Evolutionary conservation across 2,113 vertebrate species (phyloP).

Genomic region (Thamnophis sirtalis): DNA sequence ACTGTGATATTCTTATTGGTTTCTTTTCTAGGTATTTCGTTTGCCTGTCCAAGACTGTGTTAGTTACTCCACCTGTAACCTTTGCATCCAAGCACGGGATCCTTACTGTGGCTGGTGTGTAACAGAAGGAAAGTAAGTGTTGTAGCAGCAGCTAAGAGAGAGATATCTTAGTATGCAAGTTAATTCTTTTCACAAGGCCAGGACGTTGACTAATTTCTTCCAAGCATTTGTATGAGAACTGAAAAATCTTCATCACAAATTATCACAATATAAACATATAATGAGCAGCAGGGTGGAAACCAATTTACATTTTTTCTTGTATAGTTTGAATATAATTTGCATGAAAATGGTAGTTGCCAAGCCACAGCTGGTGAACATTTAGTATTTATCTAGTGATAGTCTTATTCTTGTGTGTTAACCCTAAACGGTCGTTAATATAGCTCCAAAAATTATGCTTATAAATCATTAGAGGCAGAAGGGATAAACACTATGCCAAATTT

Average conservation of each 20-base stretch:
- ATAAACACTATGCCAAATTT: not conserved
- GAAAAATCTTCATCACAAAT: conserved; percentile 22
- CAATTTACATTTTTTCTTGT: conserved; percentile 25
- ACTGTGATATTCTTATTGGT: not conserved
- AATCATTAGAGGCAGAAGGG: not conserved
- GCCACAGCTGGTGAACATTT: conserved; percentile 26
- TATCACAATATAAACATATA: conserved; percentile 15
- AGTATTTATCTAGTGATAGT: conserved; percentile 17
- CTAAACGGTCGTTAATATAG: conserved; percentile 2
- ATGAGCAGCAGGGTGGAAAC: conserved; percentile 16
- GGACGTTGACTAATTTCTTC: not conserved
- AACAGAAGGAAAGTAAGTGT: conserved; percentile 79
- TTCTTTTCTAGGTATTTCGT: conserved; percentile 65
- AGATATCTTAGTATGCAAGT: accelerated
- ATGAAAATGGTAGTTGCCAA: conserved; percentile 27
- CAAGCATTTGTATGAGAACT: conserved; percentile 4
- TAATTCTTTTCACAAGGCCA: not conserved
- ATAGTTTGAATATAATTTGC: conserved; percentile 22
- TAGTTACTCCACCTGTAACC: conserved; percentile 72
- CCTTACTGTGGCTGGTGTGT: conserved; percentile 98
- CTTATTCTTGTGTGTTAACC: conserved; percentile 15
- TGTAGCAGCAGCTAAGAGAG: not conserved
- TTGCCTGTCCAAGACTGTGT: conserved; percentile 85
- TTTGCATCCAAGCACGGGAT: conserved; percentile 78
- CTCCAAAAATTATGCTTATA: not conserved